Evolutionary conservation across 2,888 invertebrate genomes (phyloP).

Genomic region (Dolomedes plantarius): DNA sequence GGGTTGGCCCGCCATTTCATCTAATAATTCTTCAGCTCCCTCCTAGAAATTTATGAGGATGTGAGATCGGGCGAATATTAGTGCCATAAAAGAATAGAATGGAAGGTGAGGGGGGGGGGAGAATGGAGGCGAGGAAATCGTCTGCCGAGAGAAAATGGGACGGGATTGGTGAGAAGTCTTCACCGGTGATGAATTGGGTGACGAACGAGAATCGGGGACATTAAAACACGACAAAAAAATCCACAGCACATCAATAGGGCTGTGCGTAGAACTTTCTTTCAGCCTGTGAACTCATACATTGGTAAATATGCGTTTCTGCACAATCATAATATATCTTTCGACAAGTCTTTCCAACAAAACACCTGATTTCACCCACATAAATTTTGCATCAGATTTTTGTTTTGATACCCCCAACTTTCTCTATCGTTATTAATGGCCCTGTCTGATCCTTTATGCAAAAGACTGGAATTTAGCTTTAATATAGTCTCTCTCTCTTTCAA

Average conservation of each 20-base stretch:
- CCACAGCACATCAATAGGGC: background rate
- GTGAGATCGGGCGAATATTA: constrained; percentile 55
- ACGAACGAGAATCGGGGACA: constrained; percentile 26
- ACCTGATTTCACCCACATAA: too few relatives aligned
- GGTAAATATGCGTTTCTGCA: too few relatives aligned
- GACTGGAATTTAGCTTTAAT: too few relatives aligned
- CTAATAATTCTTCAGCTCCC: constrained; percentile 58
- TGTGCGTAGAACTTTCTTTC: background rate
- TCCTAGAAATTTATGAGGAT: constrained; percentile 50
- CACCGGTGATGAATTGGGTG: constrained; percentile 41
- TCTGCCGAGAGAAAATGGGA: constrained; percentile 34
- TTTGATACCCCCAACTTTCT: too few relatives aligned
- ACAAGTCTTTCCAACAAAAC: too few relatives aligned
- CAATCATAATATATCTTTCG: too few relatives aligned
- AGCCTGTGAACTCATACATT: too few relatives aligned
- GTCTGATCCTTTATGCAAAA: too few relatives aligned
- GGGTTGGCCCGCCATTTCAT: constrained; percentile 39
- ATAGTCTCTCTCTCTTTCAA: too few relatives aligned
- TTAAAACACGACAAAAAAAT: background rate
- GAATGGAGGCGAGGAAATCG: constrained; percentile 14
- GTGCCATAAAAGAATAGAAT: constrained; percentile 61
- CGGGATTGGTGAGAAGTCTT: constrained; percentile 46
- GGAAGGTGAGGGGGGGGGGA: constrained; percentile 3
- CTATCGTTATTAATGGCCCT: too few relatives aligned
- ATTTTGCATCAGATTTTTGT: too few relatives aligned